Evolutionary conservation across 2,888 invertebrate species (phyloP), one percentile per base, ranked within the genome.

Genomic region (Rhorus exstirpatorius): DNA sequence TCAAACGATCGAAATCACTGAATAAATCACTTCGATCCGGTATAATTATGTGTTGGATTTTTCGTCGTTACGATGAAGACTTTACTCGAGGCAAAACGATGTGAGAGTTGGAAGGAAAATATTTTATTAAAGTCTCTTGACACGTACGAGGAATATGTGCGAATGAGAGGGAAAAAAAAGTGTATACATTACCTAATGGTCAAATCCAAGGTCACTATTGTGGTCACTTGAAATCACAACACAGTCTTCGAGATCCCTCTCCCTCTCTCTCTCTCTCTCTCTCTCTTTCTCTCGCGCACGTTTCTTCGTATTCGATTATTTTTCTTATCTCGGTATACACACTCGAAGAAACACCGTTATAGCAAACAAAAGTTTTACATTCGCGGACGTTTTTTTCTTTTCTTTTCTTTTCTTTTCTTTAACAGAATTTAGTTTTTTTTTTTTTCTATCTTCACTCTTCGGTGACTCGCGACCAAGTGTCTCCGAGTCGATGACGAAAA

Each of bases 161-260:
- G n/a, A 65, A 44, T 10, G 31, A 53, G 24, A 67, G 21, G 10
- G 49, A 41, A 10, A 38, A 71, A 60, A 53, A 49, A 61, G 58
- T 51, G 26, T 58, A 46, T 51, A 10, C 24, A 63, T 88, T 86
- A 88, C 88, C 85, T 84, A 84, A 84, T 79, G 67, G 67, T 65
- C 75, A 86, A 88, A 87, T 89, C 88, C 87, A 78, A 89, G 85
- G 84, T 85, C 81, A 84, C 65, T 72, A 79, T 83, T 72, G 70
- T 70, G 38, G 63, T 76, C 85, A 89, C 85, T 85, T 35, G 55
- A 86, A 76, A 85, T 84, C 87, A 89, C 88, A 88, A 85, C 88
- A 88, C 86, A 83, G n/a, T 60, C 49, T 60, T 72, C 67, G 70
- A 68, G 68, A 14, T 35, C 19, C 76, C 19, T 79, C 19, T 14